Conservation (phyloP, 2,888 invertebrate genomes). For the Lasioglossum pauxillum region DNA sequence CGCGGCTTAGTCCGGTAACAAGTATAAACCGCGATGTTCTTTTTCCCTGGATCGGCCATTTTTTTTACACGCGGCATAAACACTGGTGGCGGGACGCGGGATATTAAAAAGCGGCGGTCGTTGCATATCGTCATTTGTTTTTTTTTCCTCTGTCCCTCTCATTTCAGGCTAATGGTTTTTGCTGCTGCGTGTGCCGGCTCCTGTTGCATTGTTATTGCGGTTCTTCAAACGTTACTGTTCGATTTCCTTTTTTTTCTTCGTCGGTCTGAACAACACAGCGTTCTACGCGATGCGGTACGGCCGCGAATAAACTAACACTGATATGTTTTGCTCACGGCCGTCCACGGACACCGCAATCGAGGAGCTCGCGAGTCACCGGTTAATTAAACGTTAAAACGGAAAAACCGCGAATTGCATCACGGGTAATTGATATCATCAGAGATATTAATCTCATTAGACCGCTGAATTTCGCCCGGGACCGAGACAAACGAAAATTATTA, state of each 20-base stretch:
- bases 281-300: too few relatives aligned
- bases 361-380: neutral
- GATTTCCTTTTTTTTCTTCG: neutral
- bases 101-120: constrained; percentile 6
- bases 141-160: neutral
- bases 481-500: neutral
- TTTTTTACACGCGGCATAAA: neutral
- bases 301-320: neutral
- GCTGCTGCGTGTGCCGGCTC: neutral
- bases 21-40: neutral
- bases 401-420: neutral
- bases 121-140: neutral
- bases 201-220: neutral
- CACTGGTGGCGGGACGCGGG: neutral
- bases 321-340: neutral
- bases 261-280: neutral
- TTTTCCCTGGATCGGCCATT: neutral
- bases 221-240: neutral
- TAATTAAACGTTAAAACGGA: constrained; percentile 3
- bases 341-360: neutral
- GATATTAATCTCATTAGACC: neutral
- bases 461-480: neutral
- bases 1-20: neutral
- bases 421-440: neutral
- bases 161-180: constrained; percentile 1